phyloP scores from a whole-genome alignment of 2,113 vertebrate genomes.

The Cyphotilapia sp. region DNA sequence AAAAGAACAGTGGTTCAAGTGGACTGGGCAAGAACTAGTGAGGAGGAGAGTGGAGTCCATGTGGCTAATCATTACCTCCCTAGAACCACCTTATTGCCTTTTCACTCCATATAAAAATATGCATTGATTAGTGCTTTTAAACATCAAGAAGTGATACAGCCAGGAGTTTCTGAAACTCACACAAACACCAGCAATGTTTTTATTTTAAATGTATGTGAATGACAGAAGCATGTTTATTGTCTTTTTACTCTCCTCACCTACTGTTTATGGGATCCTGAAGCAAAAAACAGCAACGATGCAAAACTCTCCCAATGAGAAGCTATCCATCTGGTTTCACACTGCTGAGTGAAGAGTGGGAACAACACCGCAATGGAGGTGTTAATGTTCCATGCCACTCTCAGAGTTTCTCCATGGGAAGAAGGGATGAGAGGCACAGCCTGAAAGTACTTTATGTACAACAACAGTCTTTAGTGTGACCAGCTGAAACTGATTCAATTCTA shows the following conservation, averaged over 20 bases:
- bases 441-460: constrained; percentile 28
- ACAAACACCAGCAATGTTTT: neutral
- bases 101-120: constrained; percentile 6
- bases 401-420: constrained; percentile 29
- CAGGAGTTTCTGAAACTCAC: neutral
- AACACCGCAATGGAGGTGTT: constrained; percentile 42
- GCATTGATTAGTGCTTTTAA: constrained; percentile 1
- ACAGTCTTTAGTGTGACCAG: neutral
- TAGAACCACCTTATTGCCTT: constrained; percentile 23
- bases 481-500: neutral
- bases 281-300: neutral
- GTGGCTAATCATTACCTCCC: constrained; percentile 28
- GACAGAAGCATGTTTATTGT: neutral
- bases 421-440: constrained; percentile 1
- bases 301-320: constrained; percentile 5
- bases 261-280: neutral
- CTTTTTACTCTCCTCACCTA: neutral
- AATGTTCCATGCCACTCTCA: constrained; percentile 56
- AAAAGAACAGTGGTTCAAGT: neutral
- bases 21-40: neutral
- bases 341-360: constrained; percentile 47
- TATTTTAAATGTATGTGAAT: neutral
- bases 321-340: constrained; percentile 60
- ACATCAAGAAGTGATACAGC: neutral
- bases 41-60: neutral